These are phyloP conservation scores for Rallus crepitans DNA, from an alignment of 2,797 vertebrate genomes.

Conservation along the genomic window DNA sequence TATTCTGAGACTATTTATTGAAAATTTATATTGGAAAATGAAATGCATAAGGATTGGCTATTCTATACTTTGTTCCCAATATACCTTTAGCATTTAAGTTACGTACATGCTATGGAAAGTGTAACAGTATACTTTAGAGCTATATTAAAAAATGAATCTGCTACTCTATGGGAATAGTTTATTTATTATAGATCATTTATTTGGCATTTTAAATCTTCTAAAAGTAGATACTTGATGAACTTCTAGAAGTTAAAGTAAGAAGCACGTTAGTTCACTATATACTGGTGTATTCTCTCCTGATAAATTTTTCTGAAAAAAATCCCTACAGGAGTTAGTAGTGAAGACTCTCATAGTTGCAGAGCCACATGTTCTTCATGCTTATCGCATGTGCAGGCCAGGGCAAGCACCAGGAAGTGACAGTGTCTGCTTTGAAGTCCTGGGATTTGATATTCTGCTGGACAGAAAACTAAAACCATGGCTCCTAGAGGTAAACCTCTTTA, in stretches of 20 bases:
- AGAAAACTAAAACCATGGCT: constrained; percentile 98
- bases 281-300: neutral
- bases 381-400: constrained; percentile 97
- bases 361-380: constrained; percentile 95
- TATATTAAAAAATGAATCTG: neutral
- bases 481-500: constrained; percentile 87
- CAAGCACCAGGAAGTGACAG: constrained; percentile 97
- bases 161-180: neutral
- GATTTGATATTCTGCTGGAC: constrained; percentile 97
- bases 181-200: neutral
- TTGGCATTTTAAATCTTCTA: neutral
- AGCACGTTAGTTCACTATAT: neutral
- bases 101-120: neutral
- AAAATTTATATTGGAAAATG: neutral
- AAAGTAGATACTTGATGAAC: neutral
- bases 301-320: constrained; percentile 2
- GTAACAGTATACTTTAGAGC: neutral
- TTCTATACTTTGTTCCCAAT: neutral
- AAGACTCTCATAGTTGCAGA: constrained; percentile 97
- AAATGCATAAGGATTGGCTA: neutral
- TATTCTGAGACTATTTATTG: neutral
- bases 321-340: constrained; percentile 91
- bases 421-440: constrained; percentile 97
- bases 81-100: neutral
- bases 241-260: neutral